Percentiles rank a stretch among this genome's conserved stretches.
Evolutionary conservation across 1,140 invertebrate species (phyloP).

Genomic region (Heliconius congener): DNA sequence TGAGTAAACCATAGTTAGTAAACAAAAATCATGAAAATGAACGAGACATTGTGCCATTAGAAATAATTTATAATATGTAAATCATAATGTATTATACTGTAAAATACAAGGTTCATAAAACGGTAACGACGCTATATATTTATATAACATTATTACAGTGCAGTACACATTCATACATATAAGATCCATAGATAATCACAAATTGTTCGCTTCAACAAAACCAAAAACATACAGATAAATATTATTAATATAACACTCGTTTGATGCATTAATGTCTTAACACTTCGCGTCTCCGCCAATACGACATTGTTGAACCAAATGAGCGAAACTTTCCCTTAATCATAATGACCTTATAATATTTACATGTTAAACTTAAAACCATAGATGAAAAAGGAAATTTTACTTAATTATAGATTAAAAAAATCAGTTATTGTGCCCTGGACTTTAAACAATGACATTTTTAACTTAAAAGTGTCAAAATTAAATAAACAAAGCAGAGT

Average conservation of each 20-base stretch:
- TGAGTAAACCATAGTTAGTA: too few species aligned
- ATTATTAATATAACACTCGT: not conserved
- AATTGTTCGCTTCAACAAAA: conserved; percentile 8
- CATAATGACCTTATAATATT: conserved; percentile 2
- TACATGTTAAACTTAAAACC: conserved; percentile 11
- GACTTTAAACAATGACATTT: conserved; percentile 13
- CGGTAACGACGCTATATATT: not conserved
- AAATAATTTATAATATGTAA: too few species aligned
- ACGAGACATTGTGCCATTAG: not conserved
- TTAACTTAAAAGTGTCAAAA: not conserved
- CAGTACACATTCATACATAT: conserved; percentile 6
- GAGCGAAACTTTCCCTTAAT: not conserved
- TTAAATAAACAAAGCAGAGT: not conserved
- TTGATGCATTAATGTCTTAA: too few species aligned
- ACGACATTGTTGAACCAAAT: too few species aligned
- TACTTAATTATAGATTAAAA: conserved; percentile 10
- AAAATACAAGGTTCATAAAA: not conserved
- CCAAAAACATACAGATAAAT: not conserved
- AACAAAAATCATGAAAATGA: not conserved
- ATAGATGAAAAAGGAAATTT: conserved; percentile 2
- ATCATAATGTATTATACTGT: not conserved
- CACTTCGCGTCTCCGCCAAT: too few species aligned
- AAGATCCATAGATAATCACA: conserved; percentile 28
- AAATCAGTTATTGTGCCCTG: conserved; percentile 22
- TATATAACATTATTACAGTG: conserved; percentile 8